Base-by-base conservation (phyloP, 2,797 vertebrate species). In the Chelon auratus region DNA sequence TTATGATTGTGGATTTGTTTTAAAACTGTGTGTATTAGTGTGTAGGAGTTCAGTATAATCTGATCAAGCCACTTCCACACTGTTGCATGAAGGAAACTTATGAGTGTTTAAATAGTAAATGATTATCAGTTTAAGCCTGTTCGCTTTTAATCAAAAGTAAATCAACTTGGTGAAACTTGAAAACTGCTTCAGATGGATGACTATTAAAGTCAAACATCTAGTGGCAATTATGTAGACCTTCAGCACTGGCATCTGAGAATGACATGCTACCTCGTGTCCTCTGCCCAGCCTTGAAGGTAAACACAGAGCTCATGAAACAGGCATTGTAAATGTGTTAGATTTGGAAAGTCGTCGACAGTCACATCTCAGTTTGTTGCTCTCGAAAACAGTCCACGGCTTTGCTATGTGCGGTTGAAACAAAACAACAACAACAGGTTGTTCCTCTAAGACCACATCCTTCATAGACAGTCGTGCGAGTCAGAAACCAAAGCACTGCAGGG, bases 401-500 rank as follows among this genome's bases (percentile, higher is more conserved):
- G n/a, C 15, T 30, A 17, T 18, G 17, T 2, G 42, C 7, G 9
- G 17, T 37, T 42, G 20, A 45, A 24, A 15, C 22, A 6, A 40
- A 36, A 24, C 56, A 33, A 56, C 22, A 51, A 11, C 22, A 18
- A 22, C 37, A 24, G 13, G 13, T 26, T 11, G 51, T 24, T n/a
- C 37, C 40, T 24, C 1, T 18, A 53, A 24, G 15, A 33, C 53
- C 59, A 45, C 60, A 10, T 40, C 68, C 59, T 59, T 62, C 62
- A 52, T 5, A 45, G 33, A 51, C 18, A 24, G 2, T 37, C 54
- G 18, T 24, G 77, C 26, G 5, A 62, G 64, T 76, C 54, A 15
- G 50, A 67, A 61, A 68, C 56, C 18, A 17, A 72, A 72, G 51
- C 55, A 2, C 70, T 18, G 48, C 51, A 53, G 51, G 37, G 65